Conservation (phyloP, 2,113 vertebrate genomes). For the Engystomops pustulosus region DNA sequence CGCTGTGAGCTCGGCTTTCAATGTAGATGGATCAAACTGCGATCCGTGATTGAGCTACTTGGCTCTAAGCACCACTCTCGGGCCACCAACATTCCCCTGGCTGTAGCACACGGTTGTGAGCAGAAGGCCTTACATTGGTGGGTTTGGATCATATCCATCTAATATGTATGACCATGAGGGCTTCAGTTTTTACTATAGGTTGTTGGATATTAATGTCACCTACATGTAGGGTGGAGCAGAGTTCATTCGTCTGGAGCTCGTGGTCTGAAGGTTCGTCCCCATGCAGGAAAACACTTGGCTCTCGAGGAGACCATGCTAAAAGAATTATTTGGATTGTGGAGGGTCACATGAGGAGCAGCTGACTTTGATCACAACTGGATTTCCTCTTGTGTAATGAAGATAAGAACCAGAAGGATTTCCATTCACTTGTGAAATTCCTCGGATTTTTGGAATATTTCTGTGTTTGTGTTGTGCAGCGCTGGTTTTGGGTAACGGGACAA, state of each 20-base stretch:
- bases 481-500: background rate
- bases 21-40: no score
- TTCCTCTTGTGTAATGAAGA: conserved; percentile 7
- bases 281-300: background rate
- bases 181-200: no score
- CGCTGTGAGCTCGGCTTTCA: no score
- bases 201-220: background rate
- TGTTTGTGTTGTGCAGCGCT: background rate
- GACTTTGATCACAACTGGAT: conserved; percentile 37
- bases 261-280: background rate
- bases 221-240: background rate
- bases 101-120: no score
- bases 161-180: no score
- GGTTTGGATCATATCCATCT: no score
- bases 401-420: background rate
- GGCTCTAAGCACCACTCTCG: no score
- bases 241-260: background rate
- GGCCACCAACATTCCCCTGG: no score
- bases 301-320: background rate
- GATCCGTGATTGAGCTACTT: no score
- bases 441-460: background rate
- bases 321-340: background rate
- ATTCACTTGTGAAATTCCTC: conserved; percentile 17
- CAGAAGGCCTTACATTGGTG: no score
- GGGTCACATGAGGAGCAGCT: conserved; percentile 34